These are phyloP conservation scores for Chrysolina americana DNA, from an alignment of 2,888 invertebrate genomes.

Conservation along the genomic window DNA sequence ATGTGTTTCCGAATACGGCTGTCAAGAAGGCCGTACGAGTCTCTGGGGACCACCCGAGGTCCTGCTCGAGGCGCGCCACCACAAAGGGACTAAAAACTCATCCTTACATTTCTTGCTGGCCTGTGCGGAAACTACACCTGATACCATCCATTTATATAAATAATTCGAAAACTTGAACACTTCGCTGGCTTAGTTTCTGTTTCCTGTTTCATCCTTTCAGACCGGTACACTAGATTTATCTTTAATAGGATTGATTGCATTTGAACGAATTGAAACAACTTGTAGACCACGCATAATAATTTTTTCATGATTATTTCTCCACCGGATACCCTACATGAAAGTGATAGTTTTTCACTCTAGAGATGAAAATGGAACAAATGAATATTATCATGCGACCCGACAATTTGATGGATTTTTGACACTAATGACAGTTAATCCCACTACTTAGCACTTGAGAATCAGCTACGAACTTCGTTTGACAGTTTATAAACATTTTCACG, in stretches of 20 bases:
- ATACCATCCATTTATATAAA: conserved; percentile 63
- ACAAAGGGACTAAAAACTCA: conserved; percentile 60
- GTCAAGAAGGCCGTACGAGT: conserved; percentile 66
- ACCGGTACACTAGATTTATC: neutral
- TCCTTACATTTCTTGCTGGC: conserved; percentile 57
- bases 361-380: no score
- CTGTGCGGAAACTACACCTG: conserved; percentile 61
- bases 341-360: no score
- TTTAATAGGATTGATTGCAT: neutral
- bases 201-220: neutral
- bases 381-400: no score
- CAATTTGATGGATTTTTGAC: no score
- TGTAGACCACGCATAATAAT: no score
- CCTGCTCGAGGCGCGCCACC: conserved; percentile 57
- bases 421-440: no score
- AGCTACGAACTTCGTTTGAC: no score
- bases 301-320: no score
- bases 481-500: no score
- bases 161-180: conserved; percentile 58
- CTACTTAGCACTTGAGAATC: no score
- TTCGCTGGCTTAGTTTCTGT: conserved; percentile 24
- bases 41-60: conserved; percentile 60
- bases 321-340: no score
- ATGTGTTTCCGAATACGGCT: conserved; percentile 67
- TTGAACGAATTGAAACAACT: neutral